Evolutionary conservation across 2,888 invertebrate species (phyloP).

Genomic region (Hetaerina titia): DNA sequence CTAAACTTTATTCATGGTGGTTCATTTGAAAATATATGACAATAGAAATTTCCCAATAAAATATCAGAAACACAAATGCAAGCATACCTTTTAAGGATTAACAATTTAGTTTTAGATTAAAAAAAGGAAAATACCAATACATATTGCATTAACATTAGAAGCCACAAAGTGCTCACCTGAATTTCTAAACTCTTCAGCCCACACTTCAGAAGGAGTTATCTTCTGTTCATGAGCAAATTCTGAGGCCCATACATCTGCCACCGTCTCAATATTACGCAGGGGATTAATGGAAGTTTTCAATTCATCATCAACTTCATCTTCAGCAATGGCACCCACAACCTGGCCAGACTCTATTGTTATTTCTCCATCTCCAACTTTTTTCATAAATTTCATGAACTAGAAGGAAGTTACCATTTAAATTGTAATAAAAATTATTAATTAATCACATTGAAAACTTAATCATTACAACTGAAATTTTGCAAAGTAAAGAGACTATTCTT

Average conservation of each 20-base stretch:
- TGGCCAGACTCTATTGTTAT: slow-evolving; percentile 79
- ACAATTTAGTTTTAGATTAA: too few species aligned
- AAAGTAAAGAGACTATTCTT: too few species aligned
- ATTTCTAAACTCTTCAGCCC: slow-evolving; percentile 75
- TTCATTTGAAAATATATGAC: too few species aligned
- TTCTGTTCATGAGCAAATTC: slow-evolving; percentile 76
- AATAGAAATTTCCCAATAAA: too few species aligned
- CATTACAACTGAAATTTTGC: too few species aligned
- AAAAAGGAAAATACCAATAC: too few species aligned
- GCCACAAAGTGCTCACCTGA: slow-evolving; percentile 71
- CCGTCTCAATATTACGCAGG: slow-evolving; percentile 62
- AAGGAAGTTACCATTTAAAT: slow-evolving; percentile 70
- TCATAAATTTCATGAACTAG: slow-evolving; percentile 92
- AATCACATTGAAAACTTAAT: too few species aligned
- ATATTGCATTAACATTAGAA: too few species aligned
- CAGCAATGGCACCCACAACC: slow-evolving; percentile 74
- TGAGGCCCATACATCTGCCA: slow-evolving; percentile 77
- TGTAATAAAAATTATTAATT: too few species aligned
- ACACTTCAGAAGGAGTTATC: slow-evolving; percentile 74
- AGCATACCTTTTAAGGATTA: too few species aligned
- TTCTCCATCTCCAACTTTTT: slow-evolving; percentile 85
- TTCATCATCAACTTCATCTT: slow-evolving; percentile 76
- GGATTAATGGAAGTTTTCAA: slow-evolving; percentile 71
- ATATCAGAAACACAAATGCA: too few species aligned
- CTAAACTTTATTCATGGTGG: too few species aligned